Percentiles rank a stretch among this genome's conserved stretches.
Evolutionary conservation across 2,888 invertebrate species (phyloP).

Genomic region (Cantharis rustica): DNA sequence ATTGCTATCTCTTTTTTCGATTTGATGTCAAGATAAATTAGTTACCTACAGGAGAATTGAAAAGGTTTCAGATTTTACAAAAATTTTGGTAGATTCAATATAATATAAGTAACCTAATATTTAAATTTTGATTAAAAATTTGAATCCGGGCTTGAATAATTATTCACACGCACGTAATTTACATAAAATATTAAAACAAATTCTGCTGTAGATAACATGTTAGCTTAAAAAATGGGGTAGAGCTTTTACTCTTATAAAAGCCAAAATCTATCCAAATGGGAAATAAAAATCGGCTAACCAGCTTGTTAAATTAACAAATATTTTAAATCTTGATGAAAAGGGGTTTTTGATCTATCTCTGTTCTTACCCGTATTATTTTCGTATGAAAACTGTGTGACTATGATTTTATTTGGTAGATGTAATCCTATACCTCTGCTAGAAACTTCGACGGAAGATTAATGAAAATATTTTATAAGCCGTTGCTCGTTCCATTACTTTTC

Average conservation of each 20-base stretch:
- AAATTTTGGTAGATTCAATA: not conserved
- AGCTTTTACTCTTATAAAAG: not conserved
- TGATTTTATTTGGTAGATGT: not conserved
- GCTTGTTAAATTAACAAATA: not conserved
- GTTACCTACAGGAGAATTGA: not conserved
- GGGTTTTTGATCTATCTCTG: not conserved
- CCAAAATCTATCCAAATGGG: not conserved
- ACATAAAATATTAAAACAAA: not conserved
- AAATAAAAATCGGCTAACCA: too few species aligned
- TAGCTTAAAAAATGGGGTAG: not conserved
- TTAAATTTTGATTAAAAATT: not conserved
- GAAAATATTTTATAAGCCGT: not conserved
- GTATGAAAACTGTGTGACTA: not conserved
- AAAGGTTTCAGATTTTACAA: not conserved
- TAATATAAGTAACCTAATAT: not conserved
- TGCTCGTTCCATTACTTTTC: not conserved
- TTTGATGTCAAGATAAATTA: not conserved
- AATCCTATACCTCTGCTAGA: not conserved
- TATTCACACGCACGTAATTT: not conserved
- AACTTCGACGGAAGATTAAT: not conserved
- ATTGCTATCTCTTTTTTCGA: not conserved
- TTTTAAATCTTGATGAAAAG: not conserved
- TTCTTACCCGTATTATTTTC: not conserved
- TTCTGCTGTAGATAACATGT: not conserved
- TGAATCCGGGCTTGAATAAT: not conserved